phyloP scores from a whole-genome alignment of 2,113 vertebrate genomes.

The Struthidea cinerea region DNA sequence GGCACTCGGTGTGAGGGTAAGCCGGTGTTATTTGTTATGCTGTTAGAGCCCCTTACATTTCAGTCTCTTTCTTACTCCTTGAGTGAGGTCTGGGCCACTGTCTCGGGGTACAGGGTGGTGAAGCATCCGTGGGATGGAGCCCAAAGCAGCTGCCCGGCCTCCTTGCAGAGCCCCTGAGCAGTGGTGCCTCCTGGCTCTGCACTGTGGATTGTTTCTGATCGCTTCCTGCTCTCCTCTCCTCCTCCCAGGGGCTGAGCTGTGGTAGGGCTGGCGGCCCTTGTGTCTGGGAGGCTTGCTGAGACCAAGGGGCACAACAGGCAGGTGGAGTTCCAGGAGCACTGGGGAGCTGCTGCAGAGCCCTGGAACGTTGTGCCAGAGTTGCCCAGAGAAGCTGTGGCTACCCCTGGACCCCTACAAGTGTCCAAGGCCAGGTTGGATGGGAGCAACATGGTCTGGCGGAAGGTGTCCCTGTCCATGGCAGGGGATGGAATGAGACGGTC shows the following conservation, averaged over 20 bases:
- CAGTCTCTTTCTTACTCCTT: neutral
- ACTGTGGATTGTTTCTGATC: rapidly evolving
- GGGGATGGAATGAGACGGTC: neutral
- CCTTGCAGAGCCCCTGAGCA: neutral
- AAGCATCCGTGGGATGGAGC: neutral
- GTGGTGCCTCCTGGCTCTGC: neutral
- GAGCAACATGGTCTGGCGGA: neutral
- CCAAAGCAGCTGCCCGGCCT: neutral
- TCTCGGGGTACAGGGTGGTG: neutral
- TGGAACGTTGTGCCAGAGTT: neutral
- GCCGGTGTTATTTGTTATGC: neutral
- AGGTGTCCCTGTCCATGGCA: neutral
- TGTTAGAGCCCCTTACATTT: neutral
- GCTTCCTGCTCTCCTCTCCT: neutral
- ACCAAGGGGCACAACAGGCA: rapidly evolving
- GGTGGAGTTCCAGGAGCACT: neutral
- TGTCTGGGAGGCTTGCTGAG: neutral
- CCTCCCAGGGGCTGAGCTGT: neutral
- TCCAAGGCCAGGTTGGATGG: neutral
- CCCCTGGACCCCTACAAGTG: neutral
- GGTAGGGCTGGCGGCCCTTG: neutral
- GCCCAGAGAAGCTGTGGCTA: neutral
- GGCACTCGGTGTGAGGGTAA: neutral
- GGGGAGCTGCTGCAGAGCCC: neutral
- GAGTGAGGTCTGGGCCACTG: neutral